These are phyloP conservation scores for Maniola hyperantus DNA, from an alignment of 2,888 invertebrate genomes.

Conservation along the genomic window DNA sequence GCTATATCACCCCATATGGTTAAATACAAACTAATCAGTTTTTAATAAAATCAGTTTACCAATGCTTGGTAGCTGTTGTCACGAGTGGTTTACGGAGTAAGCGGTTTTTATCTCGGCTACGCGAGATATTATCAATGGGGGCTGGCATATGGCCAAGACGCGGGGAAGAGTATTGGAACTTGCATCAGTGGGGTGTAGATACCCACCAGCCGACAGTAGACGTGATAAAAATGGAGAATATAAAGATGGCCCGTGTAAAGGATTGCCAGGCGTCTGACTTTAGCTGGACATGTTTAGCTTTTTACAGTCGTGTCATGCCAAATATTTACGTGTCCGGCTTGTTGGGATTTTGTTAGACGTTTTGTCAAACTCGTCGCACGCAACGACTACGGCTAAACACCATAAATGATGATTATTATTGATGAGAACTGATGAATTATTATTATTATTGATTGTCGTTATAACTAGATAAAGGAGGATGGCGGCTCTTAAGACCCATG, in stretches of 20 bases:
- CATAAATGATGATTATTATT: too few relatives aligned
- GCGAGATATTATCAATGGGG: conserved; percentile 62
- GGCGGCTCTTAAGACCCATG: too few relatives aligned
- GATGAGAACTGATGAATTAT: too few relatives aligned
- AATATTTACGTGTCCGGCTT: too few relatives aligned
- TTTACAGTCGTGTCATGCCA: too few relatives aligned
- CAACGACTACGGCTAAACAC: too few relatives aligned
- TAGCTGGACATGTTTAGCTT: too few relatives aligned
- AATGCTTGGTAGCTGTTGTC: conserved; percentile 30
- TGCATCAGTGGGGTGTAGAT: conserved; percentile 43
- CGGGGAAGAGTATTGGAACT: conserved; percentile 47
- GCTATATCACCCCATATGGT: not conserved
- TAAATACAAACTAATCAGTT: not conserved
- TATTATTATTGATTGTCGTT: too few relatives aligned
- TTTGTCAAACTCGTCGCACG: too few relatives aligned
- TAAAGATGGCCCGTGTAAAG: not conserved
- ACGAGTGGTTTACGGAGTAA: conserved; percentile 51
- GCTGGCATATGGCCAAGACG: conserved; percentile 65
- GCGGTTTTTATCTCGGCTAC: conserved; percentile 62
- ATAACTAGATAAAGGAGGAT: too few relatives aligned
- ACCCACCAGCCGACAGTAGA: conserved; percentile 26
- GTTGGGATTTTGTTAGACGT: too few relatives aligned
- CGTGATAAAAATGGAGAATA: conserved; percentile 25
- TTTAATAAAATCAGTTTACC: conserved; percentile 6
- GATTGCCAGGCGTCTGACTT: not conserved